phyloP scores from a whole-genome alignment of 37 sponge, comb jelly and placozoan species.

The Lycopodina hypogea region DNA sequence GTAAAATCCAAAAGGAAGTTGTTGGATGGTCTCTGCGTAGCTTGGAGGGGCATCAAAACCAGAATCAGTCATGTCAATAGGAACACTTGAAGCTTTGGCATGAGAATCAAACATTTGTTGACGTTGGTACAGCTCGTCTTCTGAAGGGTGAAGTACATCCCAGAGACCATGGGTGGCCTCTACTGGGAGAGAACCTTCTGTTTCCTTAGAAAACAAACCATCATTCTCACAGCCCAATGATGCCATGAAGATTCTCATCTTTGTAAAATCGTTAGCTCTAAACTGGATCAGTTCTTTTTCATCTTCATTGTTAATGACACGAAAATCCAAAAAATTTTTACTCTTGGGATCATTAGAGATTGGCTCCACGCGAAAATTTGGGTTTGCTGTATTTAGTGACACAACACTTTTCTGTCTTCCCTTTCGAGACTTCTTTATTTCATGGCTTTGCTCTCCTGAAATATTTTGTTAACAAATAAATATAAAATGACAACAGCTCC shows the following conservation, averaged over 20 bases:
- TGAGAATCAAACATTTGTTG: conserved; percentile 31
- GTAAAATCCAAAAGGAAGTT: conserved; percentile 66
- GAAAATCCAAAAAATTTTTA: conserved; percentile 61
- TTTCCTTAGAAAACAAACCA: conserved; percentile 50
- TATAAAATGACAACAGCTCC: conserved; percentile 50
- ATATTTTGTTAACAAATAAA: conserved; percentile 43
- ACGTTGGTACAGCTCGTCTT: conserved; percentile 55
- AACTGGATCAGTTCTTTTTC: conserved; percentile 32
- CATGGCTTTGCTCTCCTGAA: conserved; percentile 27
- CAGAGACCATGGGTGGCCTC: conserved; percentile 69
- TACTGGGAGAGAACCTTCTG: conserved; percentile 29
- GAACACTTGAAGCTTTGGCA: background rate
- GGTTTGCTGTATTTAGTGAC: conserved; percentile 36
- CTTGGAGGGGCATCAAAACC: conserved; percentile 56
- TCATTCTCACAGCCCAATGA: conserved; percentile 45
- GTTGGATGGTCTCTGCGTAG: conserved; percentile 50
- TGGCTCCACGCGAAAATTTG: conserved; percentile 40
- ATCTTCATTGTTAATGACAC: conserved; percentile 27
- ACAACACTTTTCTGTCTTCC: conserved; percentile 3
- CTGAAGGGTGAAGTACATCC: conserved; percentile 68
- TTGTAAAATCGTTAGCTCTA: conserved; percentile 45
- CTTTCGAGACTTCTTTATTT: conserved; percentile 12
- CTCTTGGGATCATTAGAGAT: conserved; percentile 53
- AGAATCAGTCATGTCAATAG: background rate
- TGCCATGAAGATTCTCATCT: conserved; percentile 67